A percentile compares a stretch with the other conserved stretches of the same genome.
phyloP scores from a whole-genome alignment of 2,888 invertebrate genomes.

The Cyclophora punctaria region DNA sequence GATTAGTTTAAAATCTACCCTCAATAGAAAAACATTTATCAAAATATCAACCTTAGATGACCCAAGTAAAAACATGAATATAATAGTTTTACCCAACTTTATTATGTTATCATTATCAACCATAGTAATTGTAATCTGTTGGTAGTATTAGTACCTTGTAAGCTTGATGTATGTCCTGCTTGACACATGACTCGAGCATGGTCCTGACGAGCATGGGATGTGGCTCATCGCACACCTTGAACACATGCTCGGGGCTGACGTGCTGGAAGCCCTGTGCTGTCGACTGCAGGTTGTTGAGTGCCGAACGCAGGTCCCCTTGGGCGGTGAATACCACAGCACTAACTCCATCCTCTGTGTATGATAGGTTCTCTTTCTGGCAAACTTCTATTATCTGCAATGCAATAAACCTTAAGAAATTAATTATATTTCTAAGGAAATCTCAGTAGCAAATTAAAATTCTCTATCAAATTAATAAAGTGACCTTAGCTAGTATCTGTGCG shows the following conservation, averaged over 20 bases:
- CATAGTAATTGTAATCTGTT: background rate
- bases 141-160: constrained; percentile 73
- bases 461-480: constrained; percentile 25
- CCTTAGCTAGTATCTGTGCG: constrained; percentile 90
- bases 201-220: constrained; percentile 94
- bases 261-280: constrained; percentile 89
- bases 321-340: constrained; percentile 98
- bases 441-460: too few relatives aligned
- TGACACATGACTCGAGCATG: constrained; percentile 90
- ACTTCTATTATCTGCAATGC: constrained; percentile 37
- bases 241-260: constrained; percentile 95
- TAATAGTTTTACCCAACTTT: too few relatives aligned
- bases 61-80: too few relatives aligned
- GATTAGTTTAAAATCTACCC: too few relatives aligned
- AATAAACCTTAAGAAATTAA: too few relatives aligned
- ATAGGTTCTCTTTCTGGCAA: constrained; percentile 70
- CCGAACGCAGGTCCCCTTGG: constrained; percentile 99
- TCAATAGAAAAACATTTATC: too few relatives aligned
- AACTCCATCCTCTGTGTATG: constrained; percentile 92
- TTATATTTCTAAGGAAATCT: too few relatives aligned
- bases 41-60: too few relatives aligned
- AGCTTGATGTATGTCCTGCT: constrained; percentile 88
- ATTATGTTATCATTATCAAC: too few relatives aligned
- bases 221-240: constrained; percentile 99
- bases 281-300: constrained; percentile 95